Evolutionary conservation across 2,113 vertebrate species (phyloP).

Genomic region (Charadrius vociferus): DNA sequence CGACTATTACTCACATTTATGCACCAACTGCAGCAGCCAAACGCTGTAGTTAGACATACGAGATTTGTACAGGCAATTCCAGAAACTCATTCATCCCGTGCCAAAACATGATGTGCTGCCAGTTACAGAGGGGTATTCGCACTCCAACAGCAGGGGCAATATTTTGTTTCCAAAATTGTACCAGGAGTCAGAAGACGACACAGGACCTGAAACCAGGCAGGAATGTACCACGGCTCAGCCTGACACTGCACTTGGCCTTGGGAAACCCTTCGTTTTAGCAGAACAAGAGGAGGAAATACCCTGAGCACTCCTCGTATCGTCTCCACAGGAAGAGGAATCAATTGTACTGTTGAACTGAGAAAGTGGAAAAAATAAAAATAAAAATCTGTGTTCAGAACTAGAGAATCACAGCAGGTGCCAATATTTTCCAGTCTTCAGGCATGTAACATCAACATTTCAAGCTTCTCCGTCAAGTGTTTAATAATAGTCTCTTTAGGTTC

Average conservation of each 20-base stretch:
- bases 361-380: neutral
- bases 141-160: neutral
- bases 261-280: neutral
- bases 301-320: neutral
- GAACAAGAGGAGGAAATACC: conserved; percentile 5
- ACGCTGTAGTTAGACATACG: neutral
- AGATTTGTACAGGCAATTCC: neutral
- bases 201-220: neutral
- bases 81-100: neutral
- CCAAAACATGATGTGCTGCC: neutral
- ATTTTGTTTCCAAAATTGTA: neutral
- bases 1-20: neutral
- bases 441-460: neutral
- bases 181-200: neutral
- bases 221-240: accelerated
- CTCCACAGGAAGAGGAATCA: conserved; percentile 4
- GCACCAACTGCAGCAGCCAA: neutral
- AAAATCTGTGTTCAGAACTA: neutral
- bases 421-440: conserved; percentile 1
- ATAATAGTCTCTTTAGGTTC: neutral
- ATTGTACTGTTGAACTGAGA: neutral
- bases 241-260: neutral
- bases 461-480: neutral
- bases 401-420: neutral
- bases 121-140: neutral